Conservation (phyloP, 2,113 vertebrate genomes). For the Ictalurus furcatus region DNA sequence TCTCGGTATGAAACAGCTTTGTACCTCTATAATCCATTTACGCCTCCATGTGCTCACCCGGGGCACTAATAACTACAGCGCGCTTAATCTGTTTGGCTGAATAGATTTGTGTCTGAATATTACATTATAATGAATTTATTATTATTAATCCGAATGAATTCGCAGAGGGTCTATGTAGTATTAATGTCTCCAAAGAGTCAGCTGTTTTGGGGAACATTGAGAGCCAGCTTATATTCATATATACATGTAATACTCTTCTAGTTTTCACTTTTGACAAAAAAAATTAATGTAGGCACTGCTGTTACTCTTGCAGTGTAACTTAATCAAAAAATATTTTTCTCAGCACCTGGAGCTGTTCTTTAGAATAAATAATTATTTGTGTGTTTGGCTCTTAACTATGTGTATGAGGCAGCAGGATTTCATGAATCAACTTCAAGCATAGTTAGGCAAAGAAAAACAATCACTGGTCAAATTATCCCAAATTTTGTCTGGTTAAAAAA, state of each 20-base stretch:
- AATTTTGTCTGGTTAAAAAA: neutral
- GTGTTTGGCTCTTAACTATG: neutral
- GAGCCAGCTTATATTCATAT: too few species aligned
- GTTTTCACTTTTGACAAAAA: neutral
- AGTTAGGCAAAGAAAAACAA: neutral
- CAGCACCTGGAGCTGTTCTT: neutral
- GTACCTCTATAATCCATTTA: neutral
- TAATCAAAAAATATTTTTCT: neutral
- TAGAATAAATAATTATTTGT: neutral
- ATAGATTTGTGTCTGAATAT: neutral
- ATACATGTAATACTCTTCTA: neutral
- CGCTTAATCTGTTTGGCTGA: neutral
- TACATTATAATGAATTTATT: neutral
- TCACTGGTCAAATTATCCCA: too few species aligned
- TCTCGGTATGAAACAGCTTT: neutral
- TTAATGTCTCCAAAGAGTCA: too few species aligned
- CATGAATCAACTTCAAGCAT: neutral
- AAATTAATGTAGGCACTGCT: neutral
- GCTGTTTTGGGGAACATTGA: too few species aligned
- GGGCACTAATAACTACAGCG: neutral
- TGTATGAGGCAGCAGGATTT: neutral
- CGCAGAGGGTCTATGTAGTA: too few species aligned
- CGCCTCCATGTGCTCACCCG: neutral
- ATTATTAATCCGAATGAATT: too few species aligned
- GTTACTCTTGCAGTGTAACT: neutral